phyloP scores from a whole-genome alignment of 2,888 invertebrate genomes.

The Calephelis perditalis region DNA sequence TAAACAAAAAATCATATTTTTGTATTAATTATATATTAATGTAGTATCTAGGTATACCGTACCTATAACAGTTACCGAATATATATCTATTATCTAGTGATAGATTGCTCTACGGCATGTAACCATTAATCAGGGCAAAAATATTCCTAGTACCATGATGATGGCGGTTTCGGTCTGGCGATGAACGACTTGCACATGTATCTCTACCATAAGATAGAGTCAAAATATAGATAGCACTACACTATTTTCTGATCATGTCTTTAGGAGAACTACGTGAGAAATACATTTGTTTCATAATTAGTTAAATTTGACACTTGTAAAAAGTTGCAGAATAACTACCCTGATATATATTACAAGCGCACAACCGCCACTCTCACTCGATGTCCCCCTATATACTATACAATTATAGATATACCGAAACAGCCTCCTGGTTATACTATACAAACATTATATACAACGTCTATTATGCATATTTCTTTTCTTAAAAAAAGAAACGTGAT shows the following conservation, averaged over 20 bases:
- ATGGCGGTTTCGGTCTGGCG: no score
- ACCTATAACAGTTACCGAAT: no score
- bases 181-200: no score
- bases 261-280: no score
- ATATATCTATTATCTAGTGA: no score
- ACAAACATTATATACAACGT: conserved; percentile 21
- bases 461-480: conserved; percentile 24
- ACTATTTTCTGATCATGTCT: not conserved
- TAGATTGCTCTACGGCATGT: no score
- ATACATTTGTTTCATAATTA: not conserved
- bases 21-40: no score
- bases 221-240: not conserved
- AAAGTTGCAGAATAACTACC: conserved; percentile 40
- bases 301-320: not conserved
- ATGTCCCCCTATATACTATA: conserved; percentile 36
- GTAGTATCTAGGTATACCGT: no score
- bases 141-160: no score
- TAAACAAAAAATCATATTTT: no score
- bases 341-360: conserved; percentile 54
- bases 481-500: conserved; percentile 24
- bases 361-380: conserved; percentile 46
- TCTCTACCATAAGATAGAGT: no score
- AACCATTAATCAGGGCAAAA: no score
- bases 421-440: conserved; percentile 29
- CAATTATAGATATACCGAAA: conserved; percentile 28